Base-by-base conservation (phyloP, 1,140 invertebrate species). In the Drosophila triauraria region DNA sequence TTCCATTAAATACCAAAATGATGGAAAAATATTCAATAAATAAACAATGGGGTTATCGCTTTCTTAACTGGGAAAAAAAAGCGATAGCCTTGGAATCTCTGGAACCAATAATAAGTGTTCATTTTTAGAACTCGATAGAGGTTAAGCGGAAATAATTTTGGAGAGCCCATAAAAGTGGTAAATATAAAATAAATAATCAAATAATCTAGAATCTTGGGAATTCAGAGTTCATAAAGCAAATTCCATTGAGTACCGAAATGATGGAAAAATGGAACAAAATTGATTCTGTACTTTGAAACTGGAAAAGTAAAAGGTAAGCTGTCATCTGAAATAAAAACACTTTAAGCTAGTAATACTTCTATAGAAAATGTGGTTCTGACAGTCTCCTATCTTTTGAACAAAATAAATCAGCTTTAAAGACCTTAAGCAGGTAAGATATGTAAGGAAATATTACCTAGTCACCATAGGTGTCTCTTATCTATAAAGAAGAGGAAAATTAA, bases 321-420 rank as follows among this genome's bases (percentile, higher is more conserved):
- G 12, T 12, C 10, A 12, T 12, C 35, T 38, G 35, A 38, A 38
- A 38, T 2, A 5, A 13, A 38, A 38, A 13, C 0, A 13, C 35
- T 5, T 30, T 13, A 53, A 13, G 27, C 27, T 13, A 27, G 27
- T 51, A 32, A 32, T 15, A 12, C 10, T 1, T 12, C 3, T 17
- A 32, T 17, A 25, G 27, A 51, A 51, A 51, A 51, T 3, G 12
- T 17, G 17, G 2, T 20, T 20, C 35, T 35, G 12, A 20, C 13
- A 0, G 12, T 6, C 17, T 53, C 30, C 7, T 53, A 53, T 35
- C 51, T 5, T 15, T 23, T 54, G 7, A 38, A 42, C 40, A n/a
- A 54, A 54, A 54, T 23, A 54, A 54, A 54, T 54, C 51, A 54
- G 7, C 9, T 15, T 23, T 8, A 54, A 38, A 53, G 12, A 23